Percentiles rank a stretch among this genome's conserved stretches.
Evolutionary conservation across 2,113 vertebrate genomes (phyloP).

Genomic region (Anguilla japonica): DNA sequence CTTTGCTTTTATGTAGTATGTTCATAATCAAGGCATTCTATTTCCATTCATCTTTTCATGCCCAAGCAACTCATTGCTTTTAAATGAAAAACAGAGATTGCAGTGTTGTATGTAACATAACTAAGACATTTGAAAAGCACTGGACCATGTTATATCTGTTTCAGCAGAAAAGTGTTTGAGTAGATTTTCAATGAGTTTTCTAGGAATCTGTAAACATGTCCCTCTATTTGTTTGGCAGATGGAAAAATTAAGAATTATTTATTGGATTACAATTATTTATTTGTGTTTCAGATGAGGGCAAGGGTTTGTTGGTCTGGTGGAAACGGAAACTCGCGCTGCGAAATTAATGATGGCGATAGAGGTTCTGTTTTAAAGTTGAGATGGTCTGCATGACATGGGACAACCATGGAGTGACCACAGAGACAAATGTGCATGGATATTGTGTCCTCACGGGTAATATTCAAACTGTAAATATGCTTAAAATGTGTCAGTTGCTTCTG

Average conservation of each 20-base stretch:
- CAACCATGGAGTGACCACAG: slow-evolving; percentile 58
- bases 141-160: background rate
- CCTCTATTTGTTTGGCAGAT: slow-evolving; percentile 26
- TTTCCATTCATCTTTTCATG: background rate
- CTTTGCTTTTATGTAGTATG: background rate
- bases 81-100: background rate
- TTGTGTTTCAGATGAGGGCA: slow-evolving; percentile 15
- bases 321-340: background rate
- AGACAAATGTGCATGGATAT: slow-evolving; percentile 49
- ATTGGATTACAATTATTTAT: slow-evolving; percentile 46
- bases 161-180: background rate
- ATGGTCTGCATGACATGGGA: slow-evolving; percentile 63
- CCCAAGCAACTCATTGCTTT: background rate
- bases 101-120: background rate
- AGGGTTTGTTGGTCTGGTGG: slow-evolving; percentile 25
- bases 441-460: slow-evolving; percentile 6
- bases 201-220: slow-evolving; percentile 11
- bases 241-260: slow-evolving; percentile 50
- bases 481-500: background rate
- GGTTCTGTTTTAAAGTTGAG: slow-evolving; percentile 6
- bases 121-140: background rate
- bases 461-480: slow-evolving; percentile 24
- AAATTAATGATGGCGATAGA: background rate
- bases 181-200: background rate
- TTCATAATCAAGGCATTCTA: background rate